Percentiles rank a stretch among this genome's conserved stretches.
These are phyloP conservation scores for Lethenteron reissneri DNA, from an alignment of 2,113 vertebrate species.

Conservation along the genomic window DNA sequence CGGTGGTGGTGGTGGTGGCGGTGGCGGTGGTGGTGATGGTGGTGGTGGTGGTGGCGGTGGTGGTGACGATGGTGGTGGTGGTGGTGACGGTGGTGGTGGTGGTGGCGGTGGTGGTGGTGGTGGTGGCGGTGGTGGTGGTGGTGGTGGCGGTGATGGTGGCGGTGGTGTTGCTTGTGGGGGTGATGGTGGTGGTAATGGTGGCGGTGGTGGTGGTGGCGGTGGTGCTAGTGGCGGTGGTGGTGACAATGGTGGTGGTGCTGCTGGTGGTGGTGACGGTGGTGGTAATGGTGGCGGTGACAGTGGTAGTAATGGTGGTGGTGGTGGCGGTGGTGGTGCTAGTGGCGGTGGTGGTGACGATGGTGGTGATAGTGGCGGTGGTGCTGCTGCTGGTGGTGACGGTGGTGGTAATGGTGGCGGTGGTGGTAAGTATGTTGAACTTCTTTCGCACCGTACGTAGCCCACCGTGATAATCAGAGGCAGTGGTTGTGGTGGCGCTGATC, in stretches of 20 bases:
- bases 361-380: too few relatives aligned
- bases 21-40: too few relatives aligned
- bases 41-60: neutral
- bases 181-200: too few relatives aligned
- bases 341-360: conserved; percentile 3
- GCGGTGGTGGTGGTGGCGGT: neutral
- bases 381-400: too few relatives aligned
- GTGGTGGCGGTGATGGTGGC: neutral
- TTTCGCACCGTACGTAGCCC: too few relatives aligned
- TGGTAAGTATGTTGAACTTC: too few relatives aligned
- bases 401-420: too few relatives aligned
- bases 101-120: neutral
- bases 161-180: too few relatives aligned
- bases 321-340: neutral
- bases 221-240: too few relatives aligned
- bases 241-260: neutral
- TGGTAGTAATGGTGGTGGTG: conserved; percentile 2
- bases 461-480: too few relatives aligned
- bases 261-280: conserved; percentile 1
- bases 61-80: neutral
- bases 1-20: neutral
- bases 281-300: too few relatives aligned
- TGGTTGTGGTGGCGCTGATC: too few relatives aligned
- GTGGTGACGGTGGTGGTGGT: conserved; percentile 1
- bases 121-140: neutral